Conservation (phyloP, 2,797 vertebrate genomes). For the Enoplosus armatus region DNA sequence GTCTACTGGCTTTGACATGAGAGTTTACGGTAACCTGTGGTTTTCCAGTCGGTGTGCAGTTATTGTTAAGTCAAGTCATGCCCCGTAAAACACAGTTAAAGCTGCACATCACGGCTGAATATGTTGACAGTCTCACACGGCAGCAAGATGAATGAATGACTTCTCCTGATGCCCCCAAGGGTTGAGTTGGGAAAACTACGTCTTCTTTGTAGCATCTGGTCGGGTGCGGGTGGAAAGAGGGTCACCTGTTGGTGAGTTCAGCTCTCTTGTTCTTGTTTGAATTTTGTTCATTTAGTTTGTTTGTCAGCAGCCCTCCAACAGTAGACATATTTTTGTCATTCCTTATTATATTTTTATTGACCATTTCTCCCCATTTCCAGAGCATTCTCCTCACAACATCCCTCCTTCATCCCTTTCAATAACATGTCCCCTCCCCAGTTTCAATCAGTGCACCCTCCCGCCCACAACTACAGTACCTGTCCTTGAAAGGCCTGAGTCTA, state of each 20-base stretch:
- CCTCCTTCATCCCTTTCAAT: not conserved
- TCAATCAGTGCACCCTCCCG: not conserved
- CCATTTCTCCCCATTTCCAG: not conserved
- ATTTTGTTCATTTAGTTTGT: not conserved
- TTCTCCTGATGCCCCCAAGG: not conserved
- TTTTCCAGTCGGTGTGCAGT: not conserved
- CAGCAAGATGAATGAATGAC: not conserved
- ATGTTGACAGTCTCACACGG: not conserved
- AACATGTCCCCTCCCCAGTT: not conserved
- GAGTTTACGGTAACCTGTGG: not conserved
- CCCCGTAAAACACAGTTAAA: not conserved
- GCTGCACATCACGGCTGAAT: not conserved
- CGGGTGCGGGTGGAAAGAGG: not conserved
- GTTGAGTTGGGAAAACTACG: not conserved
- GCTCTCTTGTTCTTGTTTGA: too few species aligned
- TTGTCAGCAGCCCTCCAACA: not conserved
- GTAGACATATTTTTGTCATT: not conserved
- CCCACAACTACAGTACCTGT: conserved; percentile 23
- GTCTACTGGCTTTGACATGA: not conserved
- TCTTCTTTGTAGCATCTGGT: not conserved
- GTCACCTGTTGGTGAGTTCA: not conserved
- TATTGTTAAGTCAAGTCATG: too few species aligned
- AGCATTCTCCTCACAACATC: not conserved
- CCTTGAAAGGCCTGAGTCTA: conserved; percentile 4
- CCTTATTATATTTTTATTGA: not conserved